Conservation (phyloP, 2,888 invertebrate species). For the Trilocha varians region DNA sequence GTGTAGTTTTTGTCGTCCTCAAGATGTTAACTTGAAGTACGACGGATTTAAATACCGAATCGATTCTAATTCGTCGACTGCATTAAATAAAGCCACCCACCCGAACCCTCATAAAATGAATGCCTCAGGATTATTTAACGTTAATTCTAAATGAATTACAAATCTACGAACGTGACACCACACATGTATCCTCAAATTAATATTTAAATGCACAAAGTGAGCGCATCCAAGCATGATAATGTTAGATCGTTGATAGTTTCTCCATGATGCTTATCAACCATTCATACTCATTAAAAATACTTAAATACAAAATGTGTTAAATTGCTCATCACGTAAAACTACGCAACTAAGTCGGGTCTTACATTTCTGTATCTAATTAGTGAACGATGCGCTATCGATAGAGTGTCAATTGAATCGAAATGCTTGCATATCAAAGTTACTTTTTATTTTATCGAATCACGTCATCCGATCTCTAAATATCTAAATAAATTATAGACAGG, state of each 20-base stretch:
- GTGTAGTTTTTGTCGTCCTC: too few species aligned
- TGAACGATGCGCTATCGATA: slow-evolving; percentile 35
- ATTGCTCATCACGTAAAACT: slow-evolving; percentile 34
- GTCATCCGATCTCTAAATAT: too few species aligned
- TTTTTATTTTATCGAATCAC: slow-evolving; percentile 32
- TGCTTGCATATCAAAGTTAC: slow-evolving; percentile 32
- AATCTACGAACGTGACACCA: not conserved
- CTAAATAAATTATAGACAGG: too few species aligned
- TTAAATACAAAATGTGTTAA: slow-evolving; percentile 25
- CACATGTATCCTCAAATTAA: slow-evolving; percentile 10
- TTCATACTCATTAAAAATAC: slow-evolving; percentile 29
- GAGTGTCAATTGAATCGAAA: slow-evolving; percentile 39
- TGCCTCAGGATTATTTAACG: slow-evolving; percentile 11
- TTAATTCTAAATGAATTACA: not conserved
- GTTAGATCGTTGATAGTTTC: not conserved
- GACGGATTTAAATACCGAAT: too few species aligned
- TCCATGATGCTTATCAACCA: slow-evolving; percentile 7
- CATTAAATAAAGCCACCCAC: too few species aligned
- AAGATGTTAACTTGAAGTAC: too few species aligned
- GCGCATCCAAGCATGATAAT: not conserved
- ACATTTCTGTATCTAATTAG: not conserved
- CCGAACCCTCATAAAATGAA: too few species aligned
- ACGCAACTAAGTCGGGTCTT: slow-evolving; percentile 11
- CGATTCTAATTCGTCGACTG: too few species aligned
- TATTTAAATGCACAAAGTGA: not conserved